Evolutionary conservation across 2,113 vertebrate genomes (phyloP).

Genomic region (Stegastes partitus): DNA sequence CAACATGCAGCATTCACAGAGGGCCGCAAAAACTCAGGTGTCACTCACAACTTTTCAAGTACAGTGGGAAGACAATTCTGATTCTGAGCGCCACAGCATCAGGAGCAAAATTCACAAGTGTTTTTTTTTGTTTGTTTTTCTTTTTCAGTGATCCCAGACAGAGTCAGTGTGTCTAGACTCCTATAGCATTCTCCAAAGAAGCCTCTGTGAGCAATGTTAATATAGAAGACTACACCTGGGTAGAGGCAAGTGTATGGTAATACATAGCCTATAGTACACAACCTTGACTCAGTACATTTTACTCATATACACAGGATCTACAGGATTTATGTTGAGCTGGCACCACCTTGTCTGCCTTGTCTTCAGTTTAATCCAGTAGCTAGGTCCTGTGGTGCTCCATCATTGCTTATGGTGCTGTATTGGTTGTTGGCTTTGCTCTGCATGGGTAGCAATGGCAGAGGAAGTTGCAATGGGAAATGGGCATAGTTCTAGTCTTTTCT

Average conservation of each 20-base stretch:
- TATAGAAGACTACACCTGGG: conserved; percentile 46
- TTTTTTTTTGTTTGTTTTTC: background rate
- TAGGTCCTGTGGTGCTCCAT: conserved; percentile 48
- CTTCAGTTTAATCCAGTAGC: conserved; percentile 43
- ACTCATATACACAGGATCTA: conserved; percentile 64
- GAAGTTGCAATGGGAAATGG: conserved; percentile 54
- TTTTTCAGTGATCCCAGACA: conserved; percentile 38
- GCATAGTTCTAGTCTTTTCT: conserved; percentile 65
- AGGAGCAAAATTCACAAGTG: conserved; percentile 51
- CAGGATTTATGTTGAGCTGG: conserved; percentile 56
- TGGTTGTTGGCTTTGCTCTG: conserved; percentile 65
- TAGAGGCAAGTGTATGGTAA: conserved; percentile 55
- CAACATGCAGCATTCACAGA: conserved; percentile 78
- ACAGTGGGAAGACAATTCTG: conserved; percentile 73
- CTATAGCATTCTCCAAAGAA: conserved; percentile 37
- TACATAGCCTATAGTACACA: conserved; percentile 66
- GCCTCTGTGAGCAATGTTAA: conserved; percentile 35
- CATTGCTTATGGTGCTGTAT: conserved; percentile 43
- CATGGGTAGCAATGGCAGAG: conserved; percentile 54
- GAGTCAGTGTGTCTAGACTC: conserved; percentile 23
- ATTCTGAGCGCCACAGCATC: conserved; percentile 44
- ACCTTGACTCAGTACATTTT: conserved; percentile 53
- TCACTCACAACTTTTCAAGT: conserved; percentile 77
- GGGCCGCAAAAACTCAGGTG: conserved; percentile 43
- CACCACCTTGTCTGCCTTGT: conserved; percentile 39